Evolutionary conservation across 2,797 vertebrate genomes (phyloP).

Genomic region (Enteromius paludinosus): DNA sequence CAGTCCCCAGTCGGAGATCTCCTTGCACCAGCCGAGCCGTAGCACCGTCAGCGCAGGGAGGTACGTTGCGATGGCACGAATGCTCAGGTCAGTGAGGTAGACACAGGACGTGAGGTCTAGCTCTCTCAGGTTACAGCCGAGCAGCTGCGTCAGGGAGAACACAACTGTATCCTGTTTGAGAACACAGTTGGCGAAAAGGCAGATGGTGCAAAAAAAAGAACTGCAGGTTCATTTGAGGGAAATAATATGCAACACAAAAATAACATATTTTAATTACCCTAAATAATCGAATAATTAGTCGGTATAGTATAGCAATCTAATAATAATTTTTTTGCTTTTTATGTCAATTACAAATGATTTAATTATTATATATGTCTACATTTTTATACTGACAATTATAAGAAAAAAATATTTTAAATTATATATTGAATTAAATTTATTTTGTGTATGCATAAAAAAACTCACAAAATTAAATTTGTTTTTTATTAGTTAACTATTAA

Average conservation of each 20-base stretch:
- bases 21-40: conserved; percentile 83
- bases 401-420: neutral
- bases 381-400: neutral
- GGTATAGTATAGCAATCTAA: neutral
- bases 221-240: neutral
- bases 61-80: conserved; percentile 76
- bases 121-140: conserved; percentile 73
- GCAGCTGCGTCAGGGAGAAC: conserved; percentile 74
- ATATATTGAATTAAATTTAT: no score
- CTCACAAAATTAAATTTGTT: neutral
- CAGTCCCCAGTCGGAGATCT: conserved; percentile 85
- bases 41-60: conserved; percentile 75
- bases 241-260: neutral
- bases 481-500: no score
- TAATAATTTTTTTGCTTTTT: neutral
- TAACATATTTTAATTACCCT: neutral
- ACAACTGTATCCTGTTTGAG: conserved; percentile 74
- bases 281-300: neutral
- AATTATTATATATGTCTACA: neutral
- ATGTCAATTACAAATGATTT: neutral
- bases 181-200: neutral
- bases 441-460: neutral
- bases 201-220: neutral
- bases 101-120: conserved; percentile 84
- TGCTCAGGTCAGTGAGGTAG: conserved; percentile 78